phyloP scores from a whole-genome alignment of 2,888 invertebrate genomes.

The Chaitophorus viminalis region DNA sequence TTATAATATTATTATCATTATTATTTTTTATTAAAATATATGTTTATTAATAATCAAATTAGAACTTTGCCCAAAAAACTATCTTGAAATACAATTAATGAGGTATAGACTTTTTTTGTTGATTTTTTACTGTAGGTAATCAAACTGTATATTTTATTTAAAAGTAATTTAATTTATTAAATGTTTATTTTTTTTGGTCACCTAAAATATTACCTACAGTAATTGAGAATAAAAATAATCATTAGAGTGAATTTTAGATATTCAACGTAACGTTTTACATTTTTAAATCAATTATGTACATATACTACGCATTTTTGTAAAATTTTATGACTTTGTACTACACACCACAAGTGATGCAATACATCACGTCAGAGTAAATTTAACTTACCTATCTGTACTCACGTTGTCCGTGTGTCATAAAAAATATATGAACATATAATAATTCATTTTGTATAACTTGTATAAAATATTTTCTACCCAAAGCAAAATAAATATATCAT shows the following conservation, averaged over 20 bases:
- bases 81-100: too few relatives aligned
- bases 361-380: too few relatives aligned
- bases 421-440: too few relatives aligned
- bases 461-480: too few relatives aligned
- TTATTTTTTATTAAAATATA: background rate
- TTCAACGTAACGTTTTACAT: background rate
- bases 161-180: background rate
- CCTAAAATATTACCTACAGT: background rate
- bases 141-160: background rate
- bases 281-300: background rate
- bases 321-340: background rate
- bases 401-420: background rate
- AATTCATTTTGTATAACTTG: too few relatives aligned
- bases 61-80: background rate
- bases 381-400: too few relatives aligned
- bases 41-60: too few relatives aligned
- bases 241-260: background rate
- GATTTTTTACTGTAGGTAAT: too few relatives aligned
- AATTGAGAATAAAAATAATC: background rate
- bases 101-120: too few relatives aligned
- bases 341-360: background rate
- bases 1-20: background rate
- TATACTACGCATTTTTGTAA: background rate
- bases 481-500: background rate
- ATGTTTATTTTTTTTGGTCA: background rate